Evolutionary conservation across 2,797 vertebrate genomes (phyloP).

Genomic region (Hypotaenidia philippensis): DNA sequence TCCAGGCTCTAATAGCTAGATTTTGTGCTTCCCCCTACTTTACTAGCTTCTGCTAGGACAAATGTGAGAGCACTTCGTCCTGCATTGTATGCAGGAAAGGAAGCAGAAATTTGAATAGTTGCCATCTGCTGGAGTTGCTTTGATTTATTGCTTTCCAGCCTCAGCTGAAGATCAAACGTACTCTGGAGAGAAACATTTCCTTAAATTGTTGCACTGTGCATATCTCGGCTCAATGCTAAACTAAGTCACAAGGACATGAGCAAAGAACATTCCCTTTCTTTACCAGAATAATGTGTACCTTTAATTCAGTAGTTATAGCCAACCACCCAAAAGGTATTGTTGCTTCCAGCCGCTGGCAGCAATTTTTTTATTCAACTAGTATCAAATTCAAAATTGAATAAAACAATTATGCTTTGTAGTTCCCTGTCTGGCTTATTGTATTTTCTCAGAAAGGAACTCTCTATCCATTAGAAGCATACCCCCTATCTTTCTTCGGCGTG

Average conservation of each 20-base stretch:
- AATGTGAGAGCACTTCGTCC: slow-evolving; percentile 8
- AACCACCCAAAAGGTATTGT: neutral
- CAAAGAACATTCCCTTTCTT: slow-evolving; percentile 5
- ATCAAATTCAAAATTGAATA: neutral
- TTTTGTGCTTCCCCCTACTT: neutral
- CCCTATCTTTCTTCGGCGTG: neutral
- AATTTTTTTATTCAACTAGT: neutral
- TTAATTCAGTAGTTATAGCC: neutral
- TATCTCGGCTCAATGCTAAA: neutral
- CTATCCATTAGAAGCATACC: neutral
- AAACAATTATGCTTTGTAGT: neutral
- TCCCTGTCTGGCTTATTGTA: neutral
- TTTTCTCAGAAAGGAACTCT: neutral
- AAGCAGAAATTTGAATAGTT: slow-evolving; percentile 37
- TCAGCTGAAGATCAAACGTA: slow-evolving; percentile 23
- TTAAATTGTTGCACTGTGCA: neutral
- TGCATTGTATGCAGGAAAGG: neutral
- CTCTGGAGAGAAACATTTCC: slow-evolving; percentile 24
- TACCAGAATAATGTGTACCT: neutral
- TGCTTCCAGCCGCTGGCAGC: neutral
- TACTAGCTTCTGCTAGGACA: neutral
- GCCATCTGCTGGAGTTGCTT: slow-evolving; percentile 35
- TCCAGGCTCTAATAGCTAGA: neutral
- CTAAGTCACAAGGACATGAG: neutral
- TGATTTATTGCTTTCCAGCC: slow-evolving; percentile 47